A percentile compares a stretch with the other conserved stretches of the same genome.
phyloP scores from a whole-genome alignment of 64 coral and sea anemone species.

The Actinia equina region DNA sequence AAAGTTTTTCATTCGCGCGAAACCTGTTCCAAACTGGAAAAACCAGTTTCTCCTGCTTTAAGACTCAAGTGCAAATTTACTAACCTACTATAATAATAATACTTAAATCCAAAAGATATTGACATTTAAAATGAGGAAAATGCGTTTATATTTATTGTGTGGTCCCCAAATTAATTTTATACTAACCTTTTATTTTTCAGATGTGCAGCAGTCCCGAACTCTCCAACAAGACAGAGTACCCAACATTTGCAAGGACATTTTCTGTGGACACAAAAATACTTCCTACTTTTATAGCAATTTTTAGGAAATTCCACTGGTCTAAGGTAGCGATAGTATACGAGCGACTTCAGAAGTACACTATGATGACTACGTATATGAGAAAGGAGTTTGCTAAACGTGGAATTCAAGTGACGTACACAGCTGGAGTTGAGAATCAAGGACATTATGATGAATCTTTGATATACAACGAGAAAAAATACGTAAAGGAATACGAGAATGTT shows the following conservation, averaged over 20 bases:
- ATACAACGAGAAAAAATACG: neutral
- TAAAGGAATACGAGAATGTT: conserved; percentile 19
- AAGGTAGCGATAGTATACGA: conserved; percentile 46
- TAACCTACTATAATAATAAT: too few species aligned
- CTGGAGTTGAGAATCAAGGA: neutral
- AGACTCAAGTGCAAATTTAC: too few species aligned
- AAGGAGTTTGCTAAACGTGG: conserved; percentile 33
- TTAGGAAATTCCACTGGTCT: conserved; percentile 48
- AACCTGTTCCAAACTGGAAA: too few species aligned
- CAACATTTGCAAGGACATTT: conserved; percentile 50
- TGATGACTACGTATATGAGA: conserved; percentile 11
- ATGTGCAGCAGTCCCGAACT: conserved; percentile 63
- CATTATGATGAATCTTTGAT: neutral
- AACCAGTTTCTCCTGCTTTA: too few species aligned
- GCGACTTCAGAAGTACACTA: conserved; percentile 4
- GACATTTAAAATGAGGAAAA: too few species aligned
- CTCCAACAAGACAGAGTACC: conserved; percentile 37
- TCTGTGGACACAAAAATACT: conserved; percentile 33
- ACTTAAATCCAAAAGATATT: too few species aligned
- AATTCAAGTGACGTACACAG: conserved; percentile 1
- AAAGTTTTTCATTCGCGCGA: too few species aligned
- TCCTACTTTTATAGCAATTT: conserved; percentile 34
- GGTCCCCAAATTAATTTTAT: too few species aligned
- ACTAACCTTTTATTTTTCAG: neutral
- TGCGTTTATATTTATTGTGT: too few species aligned